Evolutionary conservation across 2,888 invertebrate species (phyloP).

Genomic region (Netelia fuscicornis): DNA sequence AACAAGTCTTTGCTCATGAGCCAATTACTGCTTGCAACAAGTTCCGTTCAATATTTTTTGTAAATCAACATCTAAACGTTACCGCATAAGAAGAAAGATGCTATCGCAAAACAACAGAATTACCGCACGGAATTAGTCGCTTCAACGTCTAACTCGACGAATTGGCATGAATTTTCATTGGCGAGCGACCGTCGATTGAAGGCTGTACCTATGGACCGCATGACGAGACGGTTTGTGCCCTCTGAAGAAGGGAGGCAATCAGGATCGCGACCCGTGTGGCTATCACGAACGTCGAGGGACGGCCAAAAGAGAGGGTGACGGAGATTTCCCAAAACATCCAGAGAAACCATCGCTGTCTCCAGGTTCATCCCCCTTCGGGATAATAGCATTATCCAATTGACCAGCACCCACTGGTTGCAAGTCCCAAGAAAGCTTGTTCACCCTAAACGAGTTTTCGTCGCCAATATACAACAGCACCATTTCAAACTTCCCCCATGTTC

Average conservation of each 20-base stretch:
- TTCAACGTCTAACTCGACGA: slow-evolving; percentile 21
- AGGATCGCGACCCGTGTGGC: slow-evolving; percentile 69
- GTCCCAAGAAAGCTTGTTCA: slow-evolving; percentile 41
- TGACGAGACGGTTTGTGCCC: slow-evolving; percentile 33
- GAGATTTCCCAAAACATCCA: slow-evolving; percentile 38
- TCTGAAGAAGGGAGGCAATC: slow-evolving; percentile 76
- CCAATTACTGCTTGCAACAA: background rate
- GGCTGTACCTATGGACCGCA: background rate
- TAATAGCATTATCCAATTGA: slow-evolving; percentile 64
- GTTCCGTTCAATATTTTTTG: slow-evolving; percentile 67
- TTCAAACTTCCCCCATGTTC: background rate
- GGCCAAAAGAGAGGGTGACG: background rate
- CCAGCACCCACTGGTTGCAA: slow-evolving; percentile 13
- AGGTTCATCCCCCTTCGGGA: slow-evolving; percentile 21
- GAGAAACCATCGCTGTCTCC: slow-evolving; percentile 36
- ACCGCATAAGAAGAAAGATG: slow-evolving; percentile 11
- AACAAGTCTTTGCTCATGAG: background rate
- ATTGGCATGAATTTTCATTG: slow-evolving; percentile 10
- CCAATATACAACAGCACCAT: background rate
- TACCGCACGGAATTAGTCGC: slow-evolving; percentile 17
- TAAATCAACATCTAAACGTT: slow-evolving; percentile 65
- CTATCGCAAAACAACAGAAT: background rate
- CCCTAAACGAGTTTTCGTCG: slow-evolving; percentile 40
- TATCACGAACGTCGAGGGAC: background rate
- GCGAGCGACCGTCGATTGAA: slow-evolving; percentile 46